Conservation (phyloP, 2,797 vertebrate genomes). For the Sebastes taczanowskii region DNA sequence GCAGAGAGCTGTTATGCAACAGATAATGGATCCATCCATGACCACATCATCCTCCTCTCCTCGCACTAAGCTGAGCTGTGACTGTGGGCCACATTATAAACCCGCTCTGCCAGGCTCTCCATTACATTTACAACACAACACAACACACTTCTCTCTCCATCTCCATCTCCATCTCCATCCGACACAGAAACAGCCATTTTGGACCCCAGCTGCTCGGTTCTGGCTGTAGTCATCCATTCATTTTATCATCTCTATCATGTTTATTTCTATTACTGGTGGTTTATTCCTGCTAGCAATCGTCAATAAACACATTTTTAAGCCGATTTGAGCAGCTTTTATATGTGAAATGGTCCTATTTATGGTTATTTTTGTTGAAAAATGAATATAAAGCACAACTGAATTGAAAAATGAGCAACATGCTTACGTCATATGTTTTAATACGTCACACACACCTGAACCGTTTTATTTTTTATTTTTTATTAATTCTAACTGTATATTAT, state of each 20-base stretch:
- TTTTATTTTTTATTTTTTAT: neutral
- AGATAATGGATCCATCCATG: slow-evolving; percentile 49
- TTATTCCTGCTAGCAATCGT: accelerated
- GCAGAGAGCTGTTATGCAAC: slow-evolving; percentile 56
- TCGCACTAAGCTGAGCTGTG: slow-evolving; percentile 24
- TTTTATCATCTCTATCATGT: neutral
- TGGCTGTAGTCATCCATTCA: neutral
- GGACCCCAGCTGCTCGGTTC: slow-evolving; percentile 2
- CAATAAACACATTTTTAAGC: too few relatives aligned
- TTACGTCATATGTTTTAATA: neutral
- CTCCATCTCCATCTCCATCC: neutral
- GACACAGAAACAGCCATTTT: slow-evolving; percentile 45
- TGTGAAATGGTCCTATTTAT: neutral
- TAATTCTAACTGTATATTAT: neutral
- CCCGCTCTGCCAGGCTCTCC: slow-evolving; percentile 3
- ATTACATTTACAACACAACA: neutral
- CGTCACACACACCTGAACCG: neutral
- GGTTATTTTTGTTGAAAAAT: neutral
- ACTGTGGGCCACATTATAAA: slow-evolving; percentile 2
- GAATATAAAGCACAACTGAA: neutral
- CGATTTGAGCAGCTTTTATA: neutral
- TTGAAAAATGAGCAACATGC: neutral
- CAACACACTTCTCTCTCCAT: neutral
- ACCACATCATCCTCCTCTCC: slow-evolving; percentile 26
- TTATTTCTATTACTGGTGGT: accelerated